phyloP scores from a whole-genome alignment of 2,113 vertebrate species.

The Seriola aureovittata region DNA sequence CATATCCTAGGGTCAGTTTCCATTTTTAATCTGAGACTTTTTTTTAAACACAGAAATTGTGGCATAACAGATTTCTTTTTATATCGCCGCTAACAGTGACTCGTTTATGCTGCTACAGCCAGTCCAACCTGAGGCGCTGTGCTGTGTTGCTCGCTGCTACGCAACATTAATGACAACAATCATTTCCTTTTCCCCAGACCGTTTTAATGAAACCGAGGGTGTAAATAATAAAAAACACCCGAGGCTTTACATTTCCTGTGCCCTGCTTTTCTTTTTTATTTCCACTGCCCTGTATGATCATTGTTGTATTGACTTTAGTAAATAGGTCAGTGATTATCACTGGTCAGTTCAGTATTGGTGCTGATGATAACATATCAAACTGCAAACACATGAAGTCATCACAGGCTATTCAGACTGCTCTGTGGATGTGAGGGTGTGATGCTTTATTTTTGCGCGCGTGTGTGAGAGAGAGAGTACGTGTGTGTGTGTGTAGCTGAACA shows the following conservation, averaged over 20 bases:
- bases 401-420: slow-evolving; percentile 49
- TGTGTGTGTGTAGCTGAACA: neutral
- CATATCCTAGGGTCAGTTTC: slow-evolving; percentile 61
- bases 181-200: slow-evolving; percentile 52
- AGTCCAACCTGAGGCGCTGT: slow-evolving; percentile 61
- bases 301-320: slow-evolving; percentile 74
- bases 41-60: slow-evolving; percentile 48
- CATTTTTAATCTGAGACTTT: slow-evolving; percentile 58
- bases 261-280: slow-evolving; percentile 36
- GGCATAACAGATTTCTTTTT: slow-evolving; percentile 60
- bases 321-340: slow-evolving; percentile 77
- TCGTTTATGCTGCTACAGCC: slow-evolving; percentile 34
- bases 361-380: slow-evolving; percentile 78
- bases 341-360: slow-evolving; percentile 59
- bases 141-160: slow-evolving; percentile 60
- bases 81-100: slow-evolving; percentile 56
- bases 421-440: slow-evolving; percentile 39
- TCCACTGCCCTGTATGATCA: slow-evolving; percentile 61
- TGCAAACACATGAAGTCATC: slow-evolving; percentile 74
- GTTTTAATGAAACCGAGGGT: slow-evolving; percentile 57
- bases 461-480: no score
- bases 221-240: slow-evolving; percentile 60
- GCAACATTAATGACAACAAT: slow-evolving; percentile 70
- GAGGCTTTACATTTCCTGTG: slow-evolving; percentile 62
- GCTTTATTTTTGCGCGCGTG: slow-evolving; percentile 20